phyloP scores from a whole-genome alignment of 2,888 invertebrate genomes.

The Dione juno region DNA sequence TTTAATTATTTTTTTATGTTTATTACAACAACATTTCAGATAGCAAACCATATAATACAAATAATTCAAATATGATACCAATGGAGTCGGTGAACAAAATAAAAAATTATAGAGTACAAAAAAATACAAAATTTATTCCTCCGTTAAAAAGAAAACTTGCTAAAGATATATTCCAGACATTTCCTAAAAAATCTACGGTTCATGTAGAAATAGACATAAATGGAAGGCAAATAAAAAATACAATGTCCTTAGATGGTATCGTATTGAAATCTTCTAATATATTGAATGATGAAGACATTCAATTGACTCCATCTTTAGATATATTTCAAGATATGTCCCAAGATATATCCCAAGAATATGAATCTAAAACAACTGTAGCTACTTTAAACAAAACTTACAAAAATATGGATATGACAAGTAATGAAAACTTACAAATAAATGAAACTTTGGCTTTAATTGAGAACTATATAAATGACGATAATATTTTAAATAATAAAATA shows the following conservation, averaged over 20 bases:
- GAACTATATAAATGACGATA: conserved; percentile 12
- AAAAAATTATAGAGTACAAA: conserved; percentile 31
- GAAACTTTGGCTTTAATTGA: neutral
- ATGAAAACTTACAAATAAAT: conserved; percentile 49
- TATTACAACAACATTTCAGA: conserved; percentile 1
- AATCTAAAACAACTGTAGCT: conserved; percentile 54
- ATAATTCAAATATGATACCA: neutral
- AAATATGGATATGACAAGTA: conserved; percentile 66
- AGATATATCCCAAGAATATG: conserved; percentile 43
- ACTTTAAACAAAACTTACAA: conserved; percentile 66
- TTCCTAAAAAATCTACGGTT: neutral
- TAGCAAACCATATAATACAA: neutral
- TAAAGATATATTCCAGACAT: neutral
- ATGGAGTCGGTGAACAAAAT: conserved; percentile 2
- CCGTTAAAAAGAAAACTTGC: conserved; percentile 52
- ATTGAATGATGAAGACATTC: conserved; percentile 58
- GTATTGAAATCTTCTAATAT: conserved; percentile 64
- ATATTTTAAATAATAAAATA: conserved; percentile 50
- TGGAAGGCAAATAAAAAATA: conserved; percentile 32
- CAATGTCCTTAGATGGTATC: conserved; percentile 52
- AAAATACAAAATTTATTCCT: conserved; percentile 60
- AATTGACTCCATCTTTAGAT: conserved; percentile 31
- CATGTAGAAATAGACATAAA: conserved; percentile 4
- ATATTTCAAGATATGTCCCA: conserved; percentile 42
- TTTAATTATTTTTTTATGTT: neutral